Evolutionary conservation across 1,140 invertebrate genomes (phyloP), one percentile per base, ranked within the genome.

Genomic region (Trissolcus basalis): DNA sequence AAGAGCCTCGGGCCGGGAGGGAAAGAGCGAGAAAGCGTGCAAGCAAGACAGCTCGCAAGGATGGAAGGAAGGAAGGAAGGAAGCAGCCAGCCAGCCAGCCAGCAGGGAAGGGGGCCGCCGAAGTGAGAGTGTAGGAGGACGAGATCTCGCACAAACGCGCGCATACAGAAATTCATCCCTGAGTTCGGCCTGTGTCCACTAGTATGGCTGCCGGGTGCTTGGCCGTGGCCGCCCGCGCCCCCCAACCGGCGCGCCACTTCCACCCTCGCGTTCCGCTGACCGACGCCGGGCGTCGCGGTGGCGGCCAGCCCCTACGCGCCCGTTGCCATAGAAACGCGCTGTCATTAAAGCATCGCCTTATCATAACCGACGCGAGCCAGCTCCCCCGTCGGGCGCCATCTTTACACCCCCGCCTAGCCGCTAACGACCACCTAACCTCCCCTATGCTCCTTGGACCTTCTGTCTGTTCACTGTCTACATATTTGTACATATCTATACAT

Each of bases 261-360:
- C 72, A 68, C 69, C 65, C 55, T 27, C 45, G 59, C 70, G 58
- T 70, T 77, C 60, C 70, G 82, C 85, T 87, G 87, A 87, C 86
- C 86, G 87, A 86, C 83, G 86, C 83, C 86, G 82, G 82, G 86
- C 85, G 84, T 85, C 83, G 86, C 85, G 85, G 82, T 78, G 80
- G 80, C 83, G 84, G 82, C 86, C 86, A 82, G 82, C 82, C 87
- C 85, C 86, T 83, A 85, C 79, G 82, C 81, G 78, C 80, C 81
- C 80, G 85, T 87, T 85, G 70, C 86, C 83, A 87, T 86, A 81
- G 86, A 74, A 81, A 87, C 86, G 71, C 82, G 84, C 82, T 88
- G 87, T 88, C 87, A 88, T 88, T 88, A 88, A 88, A 88, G 86
- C 87, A 88, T 88, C 87, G 87, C 87, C 87, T 88, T 88, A 88